Evolutionary conservation across 92 coral and sea anemone genomes (phyloP), one percentile per base, ranked within the genome.

Genomic region (Montipora capitata): DNA sequence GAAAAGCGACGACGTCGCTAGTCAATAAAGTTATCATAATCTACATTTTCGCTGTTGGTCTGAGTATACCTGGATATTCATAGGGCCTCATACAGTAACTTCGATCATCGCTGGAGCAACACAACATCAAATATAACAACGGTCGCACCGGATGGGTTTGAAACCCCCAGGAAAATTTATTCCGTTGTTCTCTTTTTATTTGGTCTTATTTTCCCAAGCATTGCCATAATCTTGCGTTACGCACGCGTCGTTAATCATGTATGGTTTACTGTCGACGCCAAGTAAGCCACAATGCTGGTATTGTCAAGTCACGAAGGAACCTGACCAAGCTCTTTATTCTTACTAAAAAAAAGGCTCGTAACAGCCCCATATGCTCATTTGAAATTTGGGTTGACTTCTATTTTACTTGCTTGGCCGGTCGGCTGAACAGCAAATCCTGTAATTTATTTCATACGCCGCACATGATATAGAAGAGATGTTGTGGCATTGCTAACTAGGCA

Each of bases 251-350:
- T 90, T 41, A 63, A 89, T 58, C 80, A 79, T 67, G 52, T 89
- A 2, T 93, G 96, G 96, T 77, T 89, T 81, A 78, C 78, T 18
- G 77, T 67, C 3, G 77, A 63, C 15, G 56, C 45, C 0, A 18
- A 76, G 27, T 77, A 39, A 43, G 62, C 88, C 2, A 85, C 91
- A 10, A 85, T 43, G 43, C 83, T 48, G 84, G 72, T 3, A 66
- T 93, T 70, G 71, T 90, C 39, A 90, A 84, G 70, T 89, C 94
- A 10, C 82, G 96, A n/a, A 86, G 86, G 16, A 86, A 89, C 81
- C 56, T 93, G 35, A 93, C 93, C 63, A 90, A 89, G 38, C 93
- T 86, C 5, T 76, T 81, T 7, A 57, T 85, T 11, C 48, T 88
- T 7, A 76, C 82, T 39, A 82, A n/a, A n/a, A n/a, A n/a, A 6